Base-by-base conservation (phyloP, 2,888 invertebrate genomes). In the Chymomyza fuscimana region DNA sequence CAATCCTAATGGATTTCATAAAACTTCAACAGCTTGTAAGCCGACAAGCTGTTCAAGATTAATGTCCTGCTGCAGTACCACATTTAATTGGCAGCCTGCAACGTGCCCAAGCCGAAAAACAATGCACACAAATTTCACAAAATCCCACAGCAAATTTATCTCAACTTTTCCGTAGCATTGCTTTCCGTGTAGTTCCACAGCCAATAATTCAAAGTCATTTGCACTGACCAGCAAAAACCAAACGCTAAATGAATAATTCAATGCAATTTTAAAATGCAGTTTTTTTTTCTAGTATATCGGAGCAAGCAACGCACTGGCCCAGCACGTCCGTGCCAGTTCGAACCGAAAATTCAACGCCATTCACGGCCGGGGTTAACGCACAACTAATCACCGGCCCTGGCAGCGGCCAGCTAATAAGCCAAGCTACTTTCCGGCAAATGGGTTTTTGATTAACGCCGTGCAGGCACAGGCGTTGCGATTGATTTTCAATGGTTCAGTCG, bases 401-500 rank as follows among this genome's bases (percentile, higher is more conserved):
- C 73, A 67, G 65, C 58, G 10, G 65, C 65, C 71, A 63, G 75
- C 69, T 68, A 70, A 73, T 70, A 72, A 71, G 50, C 46, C 54
- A 22, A 36, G 52, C 61, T 12, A 12, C 68, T 69, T 66, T 66
- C 63, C 65, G 29, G 54, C 63, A 87, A 87, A 87, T 87, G 88
- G 75, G 80, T 78, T 87, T 89, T 87, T 87, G 89, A 87, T 87
- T 87, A 87, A 89, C 82, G 86, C 75, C 73, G 74, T 62, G 63
- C 67, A 63, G 16, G 63, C 50, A 32, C 32, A 29, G 22, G 46
- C 51, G 70, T 25, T 60, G 40, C 82, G 72, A 82, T 86, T 82
- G 82, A 82, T 82, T 82, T 84, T 77, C 66, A 65, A 67, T 64
- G 69, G 54, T 12, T 46, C 40, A 12, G 40, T 46, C 40, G 40